Conservation (phyloP, 2,113 vertebrate species). For the Mustelus asterias region DNA sequence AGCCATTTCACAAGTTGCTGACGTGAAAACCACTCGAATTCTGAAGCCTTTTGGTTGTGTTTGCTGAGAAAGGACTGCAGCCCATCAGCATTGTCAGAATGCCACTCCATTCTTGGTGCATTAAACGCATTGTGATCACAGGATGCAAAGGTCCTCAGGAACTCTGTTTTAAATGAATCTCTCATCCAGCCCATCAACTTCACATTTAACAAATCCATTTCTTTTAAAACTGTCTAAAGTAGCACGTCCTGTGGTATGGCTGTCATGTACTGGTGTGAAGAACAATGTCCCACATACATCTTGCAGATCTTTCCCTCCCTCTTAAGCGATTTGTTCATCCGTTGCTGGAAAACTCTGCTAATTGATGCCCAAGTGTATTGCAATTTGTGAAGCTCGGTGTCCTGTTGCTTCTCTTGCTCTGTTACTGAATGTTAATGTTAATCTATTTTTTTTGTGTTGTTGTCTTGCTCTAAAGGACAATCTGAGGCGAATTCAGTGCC, state of each 20-base stretch:
- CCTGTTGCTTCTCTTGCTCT: neutral
- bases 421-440: neutral
- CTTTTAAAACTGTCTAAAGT: neutral
- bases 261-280: neutral
- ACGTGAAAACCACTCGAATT: neutral
- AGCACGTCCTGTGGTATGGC: neutral
- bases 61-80: neutral
- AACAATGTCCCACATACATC: neutral
- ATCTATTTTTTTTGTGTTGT: neutral
- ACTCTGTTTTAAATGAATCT: neutral
- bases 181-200: neutral
- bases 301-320: neutral
- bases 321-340: neutral
- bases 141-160: neutral
- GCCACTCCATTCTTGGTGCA: too few species aligned
- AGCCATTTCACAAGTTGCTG: neutral
- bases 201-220: neutral
- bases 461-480: neutral
- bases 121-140: neutral
- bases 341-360: neutral
- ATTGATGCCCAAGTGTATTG: neutral
- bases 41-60: neutral
- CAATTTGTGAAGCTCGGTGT: neutral
- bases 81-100: neutral
- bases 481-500: neutral